Conservation (phyloP, 2,888 invertebrate species). For the Eupithecia exiguata region DNA sequence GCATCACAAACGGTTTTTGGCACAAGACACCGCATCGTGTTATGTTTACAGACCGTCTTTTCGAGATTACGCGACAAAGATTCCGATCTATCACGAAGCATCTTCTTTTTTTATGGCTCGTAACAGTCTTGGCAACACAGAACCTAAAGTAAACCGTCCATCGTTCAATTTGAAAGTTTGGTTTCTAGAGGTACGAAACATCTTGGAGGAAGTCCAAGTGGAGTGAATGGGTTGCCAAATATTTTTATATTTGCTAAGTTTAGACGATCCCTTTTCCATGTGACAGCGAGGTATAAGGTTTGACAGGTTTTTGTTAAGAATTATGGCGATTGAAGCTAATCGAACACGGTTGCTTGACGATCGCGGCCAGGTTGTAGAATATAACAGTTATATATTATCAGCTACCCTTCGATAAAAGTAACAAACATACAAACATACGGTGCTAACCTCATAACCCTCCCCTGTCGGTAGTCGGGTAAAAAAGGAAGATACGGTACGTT, state of each 20-base stretch:
- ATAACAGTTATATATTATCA: no score
- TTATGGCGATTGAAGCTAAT: neutral
- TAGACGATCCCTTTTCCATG: neutral
- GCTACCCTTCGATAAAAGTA: no score
- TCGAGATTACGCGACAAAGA: conserved; percentile 1
- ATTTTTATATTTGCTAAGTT: conserved; percentile 1
- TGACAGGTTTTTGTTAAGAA: neutral
- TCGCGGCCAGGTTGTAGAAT: no score
- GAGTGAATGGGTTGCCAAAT: conserved; percentile 41
- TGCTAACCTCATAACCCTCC: no score
- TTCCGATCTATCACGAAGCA: neutral
- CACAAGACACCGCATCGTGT: neutral
- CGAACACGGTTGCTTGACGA: neutral
- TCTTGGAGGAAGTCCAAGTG: conserved; percentile 49
- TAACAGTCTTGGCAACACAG: neutral
- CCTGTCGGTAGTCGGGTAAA: no score
- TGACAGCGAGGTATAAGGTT: neutral
- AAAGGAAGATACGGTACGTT: no score
- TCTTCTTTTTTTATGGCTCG: neutral
- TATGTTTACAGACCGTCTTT: neutral
- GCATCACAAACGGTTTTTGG: neutral
- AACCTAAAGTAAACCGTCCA: conserved; percentile 42
- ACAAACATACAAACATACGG: no score
- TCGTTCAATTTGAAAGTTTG: conserved; percentile 53
- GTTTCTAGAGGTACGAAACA: conserved; percentile 45